A percentile compares a stretch with the other conserved stretches of the same genome.
Evolutionary conservation across 2,888 invertebrate genomes (phyloP).

Genomic region (Apodemia zela): DNA sequence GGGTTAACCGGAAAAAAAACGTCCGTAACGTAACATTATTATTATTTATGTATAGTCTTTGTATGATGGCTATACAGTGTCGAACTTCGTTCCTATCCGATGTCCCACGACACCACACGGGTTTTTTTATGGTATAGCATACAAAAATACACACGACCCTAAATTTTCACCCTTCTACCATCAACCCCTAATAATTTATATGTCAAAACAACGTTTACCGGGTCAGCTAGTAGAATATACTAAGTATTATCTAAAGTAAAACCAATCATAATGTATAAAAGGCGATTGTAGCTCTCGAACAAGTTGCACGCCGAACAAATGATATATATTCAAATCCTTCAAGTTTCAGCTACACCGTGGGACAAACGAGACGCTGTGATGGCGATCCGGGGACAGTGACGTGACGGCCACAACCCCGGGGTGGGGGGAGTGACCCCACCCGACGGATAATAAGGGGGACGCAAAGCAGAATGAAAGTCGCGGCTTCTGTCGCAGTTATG

Average conservation of each 20-base stretch:
- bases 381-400: slow-evolving; percentile 75
- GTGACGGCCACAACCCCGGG: slow-evolving; percentile 54
- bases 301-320: slow-evolving; percentile 23
- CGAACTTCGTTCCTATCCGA: no score
- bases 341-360: slow-evolving; percentile 61
- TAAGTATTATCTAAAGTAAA: neutral
- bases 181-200: no score
- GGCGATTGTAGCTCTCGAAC: neutral
- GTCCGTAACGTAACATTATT: no score
- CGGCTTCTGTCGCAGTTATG: slow-evolving; percentile 52
- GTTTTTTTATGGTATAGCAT: no score
- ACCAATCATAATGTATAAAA: slow-evolving; percentile 1
- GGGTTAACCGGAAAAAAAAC: no score
- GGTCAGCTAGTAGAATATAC: no score
- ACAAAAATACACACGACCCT: no score
- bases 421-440: slow-evolving; percentile 59
- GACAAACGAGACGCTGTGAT: slow-evolving; percentile 72
- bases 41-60: no score
- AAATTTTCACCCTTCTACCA: no score
- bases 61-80: no score
- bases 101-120: no score
- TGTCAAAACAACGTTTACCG: no score
- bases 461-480: slow-evolving; percentile 48
- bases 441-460: slow-evolving; percentile 68
- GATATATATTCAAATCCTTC: slow-evolving; percentile 50